A percentile compares a stretch with the other conserved stretches of the same genome.
Evolutionary conservation across 30 jellyfish, hydroid and myxozoan species (phyloP).

Genomic region (Aurelia aurita complex sp. Pacific): DNA sequence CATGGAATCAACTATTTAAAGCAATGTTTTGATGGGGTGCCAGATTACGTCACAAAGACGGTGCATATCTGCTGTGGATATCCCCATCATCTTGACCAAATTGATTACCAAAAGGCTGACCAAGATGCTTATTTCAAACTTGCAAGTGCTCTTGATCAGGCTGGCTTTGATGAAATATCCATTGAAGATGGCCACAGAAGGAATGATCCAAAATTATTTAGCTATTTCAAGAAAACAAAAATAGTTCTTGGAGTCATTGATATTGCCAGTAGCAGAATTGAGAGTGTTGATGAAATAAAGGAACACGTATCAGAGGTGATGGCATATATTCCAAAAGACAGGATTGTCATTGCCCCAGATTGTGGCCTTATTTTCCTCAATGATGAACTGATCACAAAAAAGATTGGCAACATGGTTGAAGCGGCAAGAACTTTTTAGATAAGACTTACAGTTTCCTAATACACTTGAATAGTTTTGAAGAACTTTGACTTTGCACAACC

Average conservation of each 20-base stretch:
- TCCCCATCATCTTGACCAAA: conserved; percentile 61
- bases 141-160: conserved; percentile 44
- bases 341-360: conserved; percentile 59
- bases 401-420: conserved; percentile 37
- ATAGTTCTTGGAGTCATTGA: conserved; percentile 65
- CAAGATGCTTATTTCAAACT: conserved; percentile 39
- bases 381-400: conserved; percentile 16
- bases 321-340: conserved; percentile 31
- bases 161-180: conserved; percentile 43
- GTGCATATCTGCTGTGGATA: conserved; percentile 74
- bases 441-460: too few relatives aligned
- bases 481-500: too few relatives aligned
- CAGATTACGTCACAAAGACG: conserved; percentile 44
- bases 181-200: conserved; percentile 71
- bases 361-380: conserved; percentile 59
- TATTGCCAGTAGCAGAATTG: conserved; percentile 65
- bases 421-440: conserved; percentile 30
- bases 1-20: conserved; percentile 21
- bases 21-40: conserved; percentile 62
- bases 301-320: conserved; percentile 48
- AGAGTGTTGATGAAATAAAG: conserved; percentile 64
- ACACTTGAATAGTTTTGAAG: too few relatives aligned
- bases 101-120: conserved; percentile 55
- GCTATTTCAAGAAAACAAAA: conserved; percentile 25
- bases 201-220: conserved; percentile 13